phyloP scores from a whole-genome alignment of 1,140 invertebrate species.

The Lamellibrachia luymesi region DNA sequence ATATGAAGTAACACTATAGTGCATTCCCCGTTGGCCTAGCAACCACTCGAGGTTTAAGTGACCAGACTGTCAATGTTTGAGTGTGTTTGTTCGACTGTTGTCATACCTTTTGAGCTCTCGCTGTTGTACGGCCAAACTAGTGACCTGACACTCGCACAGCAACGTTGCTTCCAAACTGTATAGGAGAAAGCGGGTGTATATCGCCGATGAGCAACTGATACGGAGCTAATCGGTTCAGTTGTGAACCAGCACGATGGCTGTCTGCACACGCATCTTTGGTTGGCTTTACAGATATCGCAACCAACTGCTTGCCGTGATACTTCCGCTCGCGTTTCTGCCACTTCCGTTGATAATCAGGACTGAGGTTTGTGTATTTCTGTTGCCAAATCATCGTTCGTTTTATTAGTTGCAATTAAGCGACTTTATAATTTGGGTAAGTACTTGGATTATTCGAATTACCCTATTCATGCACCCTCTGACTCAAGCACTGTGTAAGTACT shows the following conservation, averaged over 20 bases:
- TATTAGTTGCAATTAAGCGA: too few species aligned
- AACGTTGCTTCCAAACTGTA: neutral
- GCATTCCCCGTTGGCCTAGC: neutral
- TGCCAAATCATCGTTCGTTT: too few species aligned
- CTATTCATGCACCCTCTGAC: too few species aligned
- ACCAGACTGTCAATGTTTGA: neutral
- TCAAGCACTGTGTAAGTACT: too few species aligned
- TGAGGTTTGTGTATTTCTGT: neutral
- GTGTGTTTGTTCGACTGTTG: neutral
- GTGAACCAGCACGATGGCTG: neutral
- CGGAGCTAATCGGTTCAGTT: neutral
- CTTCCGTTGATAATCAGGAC: neutral
- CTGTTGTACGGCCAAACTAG: neutral
- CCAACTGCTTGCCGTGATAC: neutral
- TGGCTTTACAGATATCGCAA: constrained; percentile 4
- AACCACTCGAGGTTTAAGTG: neutral
- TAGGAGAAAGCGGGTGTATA: neutral
- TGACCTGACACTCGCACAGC: neutral
- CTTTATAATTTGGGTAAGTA: too few species aligned
- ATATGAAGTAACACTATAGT: neutral
- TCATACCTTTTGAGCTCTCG: neutral
- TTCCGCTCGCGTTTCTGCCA: neutral
- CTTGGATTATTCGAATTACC: too few species aligned
- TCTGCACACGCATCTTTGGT: neutral
- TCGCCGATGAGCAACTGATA: neutral